Conservation (phyloP, 2,113 vertebrate species). For the Albula goreensis region DNA sequence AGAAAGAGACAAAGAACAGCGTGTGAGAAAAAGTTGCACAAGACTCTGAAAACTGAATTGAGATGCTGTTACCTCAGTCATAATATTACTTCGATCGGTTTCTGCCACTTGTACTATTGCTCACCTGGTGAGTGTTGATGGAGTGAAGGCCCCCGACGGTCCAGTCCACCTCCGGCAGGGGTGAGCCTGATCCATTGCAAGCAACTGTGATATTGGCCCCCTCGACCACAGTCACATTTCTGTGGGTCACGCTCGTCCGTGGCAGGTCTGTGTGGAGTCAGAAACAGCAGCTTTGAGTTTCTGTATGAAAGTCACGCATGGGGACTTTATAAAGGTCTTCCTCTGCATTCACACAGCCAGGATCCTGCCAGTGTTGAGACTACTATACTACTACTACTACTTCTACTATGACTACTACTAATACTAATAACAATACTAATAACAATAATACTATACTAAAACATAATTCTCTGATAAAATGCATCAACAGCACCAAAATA, state of each 20-base stretch:
- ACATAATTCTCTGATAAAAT: too few species aligned
- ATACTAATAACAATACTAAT: neutral
- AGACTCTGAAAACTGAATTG: too few species aligned
- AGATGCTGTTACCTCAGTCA: too few species aligned
- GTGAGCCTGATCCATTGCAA: conserved; percentile 88
- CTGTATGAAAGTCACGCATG: neutral
- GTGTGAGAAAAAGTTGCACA: neutral
- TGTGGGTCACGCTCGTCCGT: conserved; percentile 87
- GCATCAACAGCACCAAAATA: too few species aligned
- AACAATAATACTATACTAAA: neutral
- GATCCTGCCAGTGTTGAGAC: neutral
- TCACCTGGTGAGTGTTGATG: conserved; percentile 83
- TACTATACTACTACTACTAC: neutral
- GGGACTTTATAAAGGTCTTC: neutral
- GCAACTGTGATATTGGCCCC: conserved; percentile 83
- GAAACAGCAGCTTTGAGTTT: neutral
- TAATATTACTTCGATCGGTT: too few species aligned
- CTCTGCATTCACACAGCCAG: neutral
- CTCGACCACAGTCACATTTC: conserved; percentile 85
- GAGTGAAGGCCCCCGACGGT: conserved; percentile 81
- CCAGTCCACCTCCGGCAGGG: conserved; percentile 92
- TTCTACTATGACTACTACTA: neutral
- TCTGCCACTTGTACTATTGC: neutral
- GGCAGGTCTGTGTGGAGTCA: conserved; percentile 76
- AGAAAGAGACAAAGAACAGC: neutral